A percentile compares a stretch with the other conserved stretches of the same genome.
Conservation (phyloP, 2,888 invertebrate genomes). For the Epirrita christyi region DNA sequence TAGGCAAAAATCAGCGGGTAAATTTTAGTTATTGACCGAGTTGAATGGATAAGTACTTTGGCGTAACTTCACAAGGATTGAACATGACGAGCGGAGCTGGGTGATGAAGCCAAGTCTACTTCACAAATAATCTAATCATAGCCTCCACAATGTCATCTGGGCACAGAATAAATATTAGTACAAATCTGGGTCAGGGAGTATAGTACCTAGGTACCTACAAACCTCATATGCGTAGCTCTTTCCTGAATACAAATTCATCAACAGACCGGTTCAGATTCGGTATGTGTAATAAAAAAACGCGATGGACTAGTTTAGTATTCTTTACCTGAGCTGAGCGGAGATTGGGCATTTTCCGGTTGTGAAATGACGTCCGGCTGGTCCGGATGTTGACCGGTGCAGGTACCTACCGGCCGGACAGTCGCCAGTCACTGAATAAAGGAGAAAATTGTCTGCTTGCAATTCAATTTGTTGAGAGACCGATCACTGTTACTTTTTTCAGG, state of each 20-base stretch:
- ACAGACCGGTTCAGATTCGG: too few relatives aligned
- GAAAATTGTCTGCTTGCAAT: slow-evolving; percentile 42
- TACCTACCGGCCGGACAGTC: slow-evolving; percentile 38
- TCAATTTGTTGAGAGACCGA: slow-evolving; percentile 40
- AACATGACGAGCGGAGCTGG: too few relatives aligned
- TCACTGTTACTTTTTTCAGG: background rate
- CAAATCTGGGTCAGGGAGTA: too few relatives aligned
- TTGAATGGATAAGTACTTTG: too few relatives aligned
- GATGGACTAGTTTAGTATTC: too few relatives aligned
- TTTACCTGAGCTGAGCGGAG: slow-evolving; percentile 58
- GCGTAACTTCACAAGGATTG: too few relatives aligned
- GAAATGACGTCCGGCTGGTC: slow-evolving; percentile 77
- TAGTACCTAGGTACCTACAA: background rate
- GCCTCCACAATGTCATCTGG: too few relatives aligned
- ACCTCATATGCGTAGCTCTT: background rate
- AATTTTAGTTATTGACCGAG: too few relatives aligned
- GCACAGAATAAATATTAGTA: too few relatives aligned
- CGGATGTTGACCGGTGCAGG: slow-evolving; percentile 73
- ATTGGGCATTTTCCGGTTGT: slow-evolving; percentile 81
- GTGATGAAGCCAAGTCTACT: too few relatives aligned
- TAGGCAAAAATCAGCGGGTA: too few relatives aligned
- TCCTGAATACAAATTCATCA: background rate
- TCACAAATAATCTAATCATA: too few relatives aligned
- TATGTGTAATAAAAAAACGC: slow-evolving; percentile 42
- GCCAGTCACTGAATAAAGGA: slow-evolving; percentile 37